Evolutionary conservation across 2,113 vertebrate species (phyloP), one percentile per base, ranked within the genome.

Genomic region (Reinhardtius hippoglossoides): DNA sequence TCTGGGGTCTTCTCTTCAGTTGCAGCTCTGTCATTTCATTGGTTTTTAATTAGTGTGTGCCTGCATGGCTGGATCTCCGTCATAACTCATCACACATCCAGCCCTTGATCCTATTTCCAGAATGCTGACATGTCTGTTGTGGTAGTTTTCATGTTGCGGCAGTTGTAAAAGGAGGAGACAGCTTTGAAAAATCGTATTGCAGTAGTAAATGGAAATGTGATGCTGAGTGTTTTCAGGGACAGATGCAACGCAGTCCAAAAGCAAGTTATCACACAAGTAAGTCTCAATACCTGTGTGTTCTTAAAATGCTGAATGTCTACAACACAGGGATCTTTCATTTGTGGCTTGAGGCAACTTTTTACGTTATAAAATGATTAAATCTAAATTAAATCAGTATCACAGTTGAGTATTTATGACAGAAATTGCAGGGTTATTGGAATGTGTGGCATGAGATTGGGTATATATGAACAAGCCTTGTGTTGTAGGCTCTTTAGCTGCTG

Each of bases 141-240:
- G 92, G 91, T 85, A 31, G 79, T 78, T 85, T 81, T 89, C 83
- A 91, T 89, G 46, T 78, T 83, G 74, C 71, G 37, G 84, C 62
- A 74, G 83, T 52, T 87, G 74, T 87, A 83, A 85, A 50, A 78
- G 52, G 56, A 79, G 70, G 64, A 84, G 85, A 82, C 88, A 73
- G 80, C 66, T 73, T 80, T 88, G 10, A 21, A 71, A 84, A 78
- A 67, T 56, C 2, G 40, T 80, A 74, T 66, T 80, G 60, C 14
- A 61, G 24, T 48, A 81, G 70, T 63, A 77, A 81, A 86, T 64
- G 0, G 65, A 80, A 42, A 70, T 75, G 16, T 55, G 23, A 42
- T 27, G 35, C 16, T 5, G 13, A 42, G 31, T 31, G 31, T 6
- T 7, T 31, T 7, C 6, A 7, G 31, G 6, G n/a, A 26, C 23